A percentile compares a stretch with the other conserved stretches of the same genome.
Conservation (phyloP, 2,888 invertebrate species). For the Branchipolynoe longqiensis region DNA sequence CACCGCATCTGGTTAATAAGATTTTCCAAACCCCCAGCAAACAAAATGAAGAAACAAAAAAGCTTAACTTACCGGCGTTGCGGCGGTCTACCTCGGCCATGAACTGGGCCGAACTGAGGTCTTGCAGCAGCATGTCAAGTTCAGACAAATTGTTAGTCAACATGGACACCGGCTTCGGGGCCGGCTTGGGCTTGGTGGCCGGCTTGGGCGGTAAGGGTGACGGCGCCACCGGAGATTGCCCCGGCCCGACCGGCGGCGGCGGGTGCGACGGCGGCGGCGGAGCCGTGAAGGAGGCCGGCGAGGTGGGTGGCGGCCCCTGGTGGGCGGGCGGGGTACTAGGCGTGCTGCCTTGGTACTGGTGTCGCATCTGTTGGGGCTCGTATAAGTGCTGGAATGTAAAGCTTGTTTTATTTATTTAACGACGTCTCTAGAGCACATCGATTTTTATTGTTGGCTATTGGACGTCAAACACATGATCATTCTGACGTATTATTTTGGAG, state of each 20-base stretch:
- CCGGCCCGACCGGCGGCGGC: not conserved
- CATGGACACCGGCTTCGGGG: conserved; percentile 66
- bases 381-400: conserved; percentile 71
- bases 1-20: no score
- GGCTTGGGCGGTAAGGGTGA: conserved; percentile 36
- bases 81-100: conserved; percentile 78
- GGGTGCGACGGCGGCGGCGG: conserved; percentile 38
- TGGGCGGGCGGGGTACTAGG: conserved; percentile 1
- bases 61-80: conserved; percentile 65
- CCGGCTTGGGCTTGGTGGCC: not conserved
- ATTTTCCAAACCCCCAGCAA: no score
- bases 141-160: conserved; percentile 90
- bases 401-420: no score
- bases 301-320: not conserved
- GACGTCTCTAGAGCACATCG: no score
- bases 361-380: conserved; percentile 71
- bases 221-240: not conserved
- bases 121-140: conserved; percentile 94
- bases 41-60: no score
- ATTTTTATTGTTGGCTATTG: no score
- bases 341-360: conserved; percentile 41
- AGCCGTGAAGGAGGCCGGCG: conserved; percentile 30
- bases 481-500: no score
- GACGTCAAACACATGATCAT: no score
- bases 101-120: conserved; percentile 87